Percentiles rank a stretch among this genome's conserved stretches.
phyloP scores from a whole-genome alignment of 2,797 vertebrate genomes.

The Peromyscus aztecus region DNA sequence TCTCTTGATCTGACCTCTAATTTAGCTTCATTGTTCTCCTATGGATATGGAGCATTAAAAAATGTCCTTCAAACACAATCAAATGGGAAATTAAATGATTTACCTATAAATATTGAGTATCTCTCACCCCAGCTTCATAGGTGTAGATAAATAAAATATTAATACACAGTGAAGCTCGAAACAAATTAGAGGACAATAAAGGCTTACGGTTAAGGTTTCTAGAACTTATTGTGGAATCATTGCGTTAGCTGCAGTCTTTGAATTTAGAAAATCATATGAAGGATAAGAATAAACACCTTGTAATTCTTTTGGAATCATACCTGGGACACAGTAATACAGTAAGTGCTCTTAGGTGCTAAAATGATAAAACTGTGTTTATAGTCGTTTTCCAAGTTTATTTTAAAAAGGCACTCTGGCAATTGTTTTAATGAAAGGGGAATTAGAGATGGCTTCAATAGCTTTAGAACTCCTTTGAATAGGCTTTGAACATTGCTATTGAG shows the following conservation, averaged over 20 bases:
- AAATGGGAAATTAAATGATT: conserved; percentile 44
- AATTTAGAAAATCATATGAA: conserved; percentile 64
- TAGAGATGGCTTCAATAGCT: conserved; percentile 42
- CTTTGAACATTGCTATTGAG: neutral
- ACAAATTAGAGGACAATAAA: neutral
- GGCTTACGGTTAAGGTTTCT: conserved; percentile 44
- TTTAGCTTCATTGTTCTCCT: neutral
- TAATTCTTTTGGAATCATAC: conserved; percentile 23
- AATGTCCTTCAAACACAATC: neutral
- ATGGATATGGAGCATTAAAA: neutral
- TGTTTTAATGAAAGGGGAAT: conserved; percentile 48
- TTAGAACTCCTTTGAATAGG: neutral
- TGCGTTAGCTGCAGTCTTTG: neutral
- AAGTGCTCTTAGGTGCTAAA: neutral
- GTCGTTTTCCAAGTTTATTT: conserved; percentile 47
- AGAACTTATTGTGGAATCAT: neutral
- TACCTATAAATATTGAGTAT: neutral
- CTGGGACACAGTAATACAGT: neutral
- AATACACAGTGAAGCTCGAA: neutral
- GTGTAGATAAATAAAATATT: conserved; percentile 16
- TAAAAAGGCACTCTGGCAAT: neutral
- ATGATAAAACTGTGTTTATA: conserved; percentile 27
- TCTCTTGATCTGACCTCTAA: neutral
- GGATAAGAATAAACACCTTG: neutral
- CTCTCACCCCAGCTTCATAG: neutral